Evolutionary conservation across 2,888 invertebrate genomes (phyloP), one percentile per base, ranked within the genome.

Genomic region (Caenorhabditis wallacei): DNA sequence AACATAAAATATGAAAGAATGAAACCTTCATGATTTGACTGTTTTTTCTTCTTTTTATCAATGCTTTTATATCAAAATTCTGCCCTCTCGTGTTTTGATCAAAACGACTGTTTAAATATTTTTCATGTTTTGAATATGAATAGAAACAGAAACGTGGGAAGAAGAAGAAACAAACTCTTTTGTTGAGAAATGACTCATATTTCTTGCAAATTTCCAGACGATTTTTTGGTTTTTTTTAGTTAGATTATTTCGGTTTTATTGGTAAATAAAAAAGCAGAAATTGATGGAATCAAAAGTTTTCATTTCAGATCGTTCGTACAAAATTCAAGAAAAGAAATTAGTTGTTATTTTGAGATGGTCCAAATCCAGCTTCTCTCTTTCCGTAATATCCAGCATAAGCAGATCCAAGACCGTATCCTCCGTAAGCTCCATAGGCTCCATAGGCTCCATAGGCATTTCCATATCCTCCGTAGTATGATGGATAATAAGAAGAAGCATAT

Each of bases 321-420:
- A 16, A 30, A 10, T 64, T 64, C 22, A 16, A 54, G 30, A 56
- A 10, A 8, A 11, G 8, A 10, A 43, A 54, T 64, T 43, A 40
- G 35, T 74, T 74, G 53, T 68, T 40, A 7, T 54, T 63, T 20
- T 68, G 68, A 20, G 61, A 26, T 4, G 69, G 78, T 56, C 75
- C 75, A 35, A 75, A 75, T 75, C 75, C 75, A 46, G 75, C 75
- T 64, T 75, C 66, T 66, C 75, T 75, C 75, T 75, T 75, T 64
- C 74, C 74, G 20, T 74, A 74, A 56, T 74, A 74, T 74, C 74
- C 74, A 43, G 71, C 71, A 61, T 71, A 71, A 18, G 71, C 71
- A 51, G 71, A 71, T 61, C 71, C 71, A 37, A 51, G 51, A 51
- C 71, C 71, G 40, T 71, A 71, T 35, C 57, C 61, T 57, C 71